Evolutionary conservation across 2,888 invertebrate species (phyloP).

Genomic region (Ectemnius cavifrons): DNA sequence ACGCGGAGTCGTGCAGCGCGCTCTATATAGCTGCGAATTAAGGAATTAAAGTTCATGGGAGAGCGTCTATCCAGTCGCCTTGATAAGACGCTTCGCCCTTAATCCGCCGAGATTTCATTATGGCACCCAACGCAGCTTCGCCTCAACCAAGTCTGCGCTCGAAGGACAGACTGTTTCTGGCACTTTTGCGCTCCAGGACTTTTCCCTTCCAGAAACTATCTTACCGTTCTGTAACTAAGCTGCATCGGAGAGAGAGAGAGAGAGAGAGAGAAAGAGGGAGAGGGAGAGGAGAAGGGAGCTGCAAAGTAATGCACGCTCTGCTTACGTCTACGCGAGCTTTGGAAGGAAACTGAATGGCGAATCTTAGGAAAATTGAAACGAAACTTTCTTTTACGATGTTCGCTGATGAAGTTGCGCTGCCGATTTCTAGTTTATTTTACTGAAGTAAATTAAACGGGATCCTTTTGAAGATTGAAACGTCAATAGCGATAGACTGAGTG

Average conservation of each 20-base stretch:
- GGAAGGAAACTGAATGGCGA: too few relatives aligned
- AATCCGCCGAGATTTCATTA: constrained; percentile 39
- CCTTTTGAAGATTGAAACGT: too few relatives aligned
- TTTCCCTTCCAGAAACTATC: not conserved
- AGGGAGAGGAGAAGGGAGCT: too few relatives aligned
- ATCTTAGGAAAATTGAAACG: too few relatives aligned
- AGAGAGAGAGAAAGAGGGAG: not conserved
- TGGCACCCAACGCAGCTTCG: constrained; percentile 2
- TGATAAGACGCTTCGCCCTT: constrained; percentile 21
- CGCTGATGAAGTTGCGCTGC: too few relatives aligned
- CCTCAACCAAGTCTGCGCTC: too few relatives aligned
- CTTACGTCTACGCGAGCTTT: too few relatives aligned
- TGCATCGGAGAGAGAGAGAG: not conserved
- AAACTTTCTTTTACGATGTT: too few relatives aligned
- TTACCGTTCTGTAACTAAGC: not conserved
- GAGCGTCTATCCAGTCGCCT: constrained; percentile 20
- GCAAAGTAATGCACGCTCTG: too few relatives aligned
- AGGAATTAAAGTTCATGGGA: constrained; percentile 43
- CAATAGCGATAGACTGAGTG: too few relatives aligned
- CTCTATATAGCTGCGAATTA: constrained; percentile 44
- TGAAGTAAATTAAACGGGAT: too few relatives aligned
- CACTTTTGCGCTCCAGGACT: not conserved
- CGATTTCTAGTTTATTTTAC: too few relatives aligned
- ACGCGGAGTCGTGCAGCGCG: constrained; percentile 39
- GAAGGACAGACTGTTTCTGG: not conserved